These are phyloP conservation scores for Buphagus erythrorhynchus DNA, from an alignment of 2,797 vertebrate species.

Conservation along the genomic window DNA sequence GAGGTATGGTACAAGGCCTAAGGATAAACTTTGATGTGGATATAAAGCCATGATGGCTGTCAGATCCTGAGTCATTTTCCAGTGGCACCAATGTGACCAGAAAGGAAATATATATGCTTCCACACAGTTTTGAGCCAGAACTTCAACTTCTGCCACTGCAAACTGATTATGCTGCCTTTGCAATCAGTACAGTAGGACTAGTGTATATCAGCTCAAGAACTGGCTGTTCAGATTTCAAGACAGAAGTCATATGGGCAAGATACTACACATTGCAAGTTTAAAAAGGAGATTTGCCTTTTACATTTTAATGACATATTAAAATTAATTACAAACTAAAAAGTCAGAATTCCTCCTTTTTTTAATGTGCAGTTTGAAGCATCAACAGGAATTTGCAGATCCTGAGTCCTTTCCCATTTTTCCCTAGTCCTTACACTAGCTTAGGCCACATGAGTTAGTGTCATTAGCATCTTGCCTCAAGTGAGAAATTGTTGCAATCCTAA, in stretches of 20 bases:
- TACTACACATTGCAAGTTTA: not conserved
- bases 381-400: not conserved
- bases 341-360: not conserved
- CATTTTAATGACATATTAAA: not conserved
- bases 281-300: not conserved
- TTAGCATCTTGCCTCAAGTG: not conserved
- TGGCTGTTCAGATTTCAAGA: not conserved
- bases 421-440: not conserved
- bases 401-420: not conserved
- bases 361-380: not conserved
- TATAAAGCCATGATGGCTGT: not conserved
- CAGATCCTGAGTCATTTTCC: not conserved
- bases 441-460: not conserved
- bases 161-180: not conserved
- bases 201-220: not conserved
- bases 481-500: not conserved
- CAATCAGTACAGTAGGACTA: not conserved
- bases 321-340: not conserved
- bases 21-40: constrained; percentile 34
- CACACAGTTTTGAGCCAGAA: not conserved
- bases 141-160: not conserved
- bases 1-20: not conserved
- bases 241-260: not conserved
- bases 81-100: not conserved
- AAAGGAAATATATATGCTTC: not conserved